Percentiles rank a stretch among this genome's conserved stretches.
Evolutionary conservation across 2,113 vertebrate species (phyloP).

Genomic region (Nipponia nippon): DNA sequence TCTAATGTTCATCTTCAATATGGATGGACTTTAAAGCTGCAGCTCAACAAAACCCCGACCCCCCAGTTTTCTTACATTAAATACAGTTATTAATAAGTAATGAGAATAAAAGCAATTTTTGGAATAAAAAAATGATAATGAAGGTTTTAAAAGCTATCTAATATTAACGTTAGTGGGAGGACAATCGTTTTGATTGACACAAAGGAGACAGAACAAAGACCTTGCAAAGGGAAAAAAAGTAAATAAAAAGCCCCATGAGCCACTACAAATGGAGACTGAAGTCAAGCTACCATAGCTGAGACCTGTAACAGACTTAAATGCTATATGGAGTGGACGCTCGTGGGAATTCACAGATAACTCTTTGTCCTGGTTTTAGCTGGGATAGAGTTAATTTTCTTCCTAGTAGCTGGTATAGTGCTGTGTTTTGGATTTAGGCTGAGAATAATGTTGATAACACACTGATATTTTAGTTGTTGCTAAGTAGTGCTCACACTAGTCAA

Average conservation of each 20-base stretch:
- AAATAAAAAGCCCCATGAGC: neutral
- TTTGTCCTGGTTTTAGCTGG: no score
- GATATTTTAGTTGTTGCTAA: no score
- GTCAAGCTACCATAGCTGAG: neutral
- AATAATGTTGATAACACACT: no score
- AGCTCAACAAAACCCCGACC: accelerated
- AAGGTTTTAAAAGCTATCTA: neutral
- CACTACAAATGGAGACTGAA: neutral
- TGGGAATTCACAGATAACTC: neutral
- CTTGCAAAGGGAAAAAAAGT: neutral
- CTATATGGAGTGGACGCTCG: neutral
- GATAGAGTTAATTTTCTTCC: no score
- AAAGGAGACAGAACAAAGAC: neutral
- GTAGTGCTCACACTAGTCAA: no score
- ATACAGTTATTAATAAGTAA: neutral
- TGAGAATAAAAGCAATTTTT: neutral
- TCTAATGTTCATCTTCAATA: neutral
- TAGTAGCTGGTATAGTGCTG: no score
- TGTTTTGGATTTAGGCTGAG: no score
- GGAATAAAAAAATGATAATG: neutral
- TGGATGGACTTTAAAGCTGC: neutral
- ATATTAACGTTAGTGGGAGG: neutral
- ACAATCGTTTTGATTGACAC: neutral
- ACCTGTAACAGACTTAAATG: neutral
- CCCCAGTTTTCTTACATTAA: neutral